Base-by-base conservation (phyloP, 2,797 vertebrate species). In the Gambelia wislizenii region DNA sequence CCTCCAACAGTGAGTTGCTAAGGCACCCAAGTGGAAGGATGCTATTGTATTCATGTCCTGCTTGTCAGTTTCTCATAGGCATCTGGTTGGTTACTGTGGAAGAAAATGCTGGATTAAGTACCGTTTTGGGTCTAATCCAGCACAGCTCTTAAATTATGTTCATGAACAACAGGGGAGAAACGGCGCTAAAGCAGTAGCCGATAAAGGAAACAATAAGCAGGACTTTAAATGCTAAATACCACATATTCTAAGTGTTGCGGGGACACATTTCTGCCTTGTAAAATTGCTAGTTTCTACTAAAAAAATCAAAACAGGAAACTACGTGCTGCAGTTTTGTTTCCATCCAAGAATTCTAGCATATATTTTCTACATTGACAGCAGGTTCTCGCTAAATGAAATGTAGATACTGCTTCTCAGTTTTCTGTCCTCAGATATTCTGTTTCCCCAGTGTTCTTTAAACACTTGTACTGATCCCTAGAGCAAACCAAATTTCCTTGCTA, bases 371-470 rank as follows among this genome's bases (percentile, higher is more conserved):
- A 42, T 39, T 36, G 77, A 10, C 13, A 69, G 20, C 59, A 86
- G 6, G 27, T 85, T 44, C 56, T 6, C 42, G 52, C 27, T 59
- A 85, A 70, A 64, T 76, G 14, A 30, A 42, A 67, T 76, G 52
- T 83, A 8, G 22, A 8, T 52, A 83, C 59, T 25, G 42, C 36
- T 88, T 36, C 44, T 84, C 84, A 39, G 22, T 36, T 52, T 42
- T 78, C 20, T 79, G 33, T 42, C 44, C 8, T 36, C 49, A 72
- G 75, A 70, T 70, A 52, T 39, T 61, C 49, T 59, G 64, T 80
- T 85, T 80, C 76, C 75, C 76, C 33, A 85, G 52, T 72, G 76
- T 18, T 81, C 83, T 83, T 74, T 76, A 80, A 42, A 64, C 33
- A 74, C 16, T 69, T 85, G 39, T 20, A 39, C 33, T 39, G 25